Base-by-base conservation (phyloP, 23 tunicate species). In the Trididemnum clinides region DNA sequence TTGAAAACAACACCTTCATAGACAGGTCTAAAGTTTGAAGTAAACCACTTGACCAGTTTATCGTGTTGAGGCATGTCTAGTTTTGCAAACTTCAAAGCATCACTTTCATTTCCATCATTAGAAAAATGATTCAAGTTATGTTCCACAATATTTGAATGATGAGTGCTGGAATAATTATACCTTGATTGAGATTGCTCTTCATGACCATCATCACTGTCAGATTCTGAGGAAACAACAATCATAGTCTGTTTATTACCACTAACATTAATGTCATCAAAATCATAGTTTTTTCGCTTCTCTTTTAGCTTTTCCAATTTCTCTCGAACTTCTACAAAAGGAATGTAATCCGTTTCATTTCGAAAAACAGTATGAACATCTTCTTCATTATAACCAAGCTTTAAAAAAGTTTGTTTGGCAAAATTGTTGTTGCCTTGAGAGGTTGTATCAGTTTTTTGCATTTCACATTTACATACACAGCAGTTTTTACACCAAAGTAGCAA, bases 321-420 rank as follows among this genome's bases (percentile, higher is more conserved):
- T 59, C 5, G 20, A 59, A 28, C 66, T 19, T 19, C 22, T 4
- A 5, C 66, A 59, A 66, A 66, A 66, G 7, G 30, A 3, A 66
- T 66, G 30, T 29, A 3, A 10, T 37, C 75, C 31, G 30, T 31
- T 4, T 29, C 19, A 66, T 66, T 32, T 23, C 31, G 30, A 3
- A 66, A 66, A 66, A 66, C 75, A 10, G 75, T 32, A 6, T 66
- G 37, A 5, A 66, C n/a, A 66, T 66, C 75, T 66, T 66, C 75
- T 21, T 12, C 6, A 3, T 66, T 32, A 31, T 66, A 6, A 4
- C n/a, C 36, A 3, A 66, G 37, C 2, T 23, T 36, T 6, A 6
- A 4, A 5, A 66, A 31, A 32, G 75, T 66, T 3, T 66, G 7
- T 66, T 31, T 66, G n/a, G n/a, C n/a, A n/a, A n/a, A n/a, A n/a